Evolutionary conservation across 1,140 invertebrate species (phyloP).

Genomic region (Hycleus cichorii): DNA sequence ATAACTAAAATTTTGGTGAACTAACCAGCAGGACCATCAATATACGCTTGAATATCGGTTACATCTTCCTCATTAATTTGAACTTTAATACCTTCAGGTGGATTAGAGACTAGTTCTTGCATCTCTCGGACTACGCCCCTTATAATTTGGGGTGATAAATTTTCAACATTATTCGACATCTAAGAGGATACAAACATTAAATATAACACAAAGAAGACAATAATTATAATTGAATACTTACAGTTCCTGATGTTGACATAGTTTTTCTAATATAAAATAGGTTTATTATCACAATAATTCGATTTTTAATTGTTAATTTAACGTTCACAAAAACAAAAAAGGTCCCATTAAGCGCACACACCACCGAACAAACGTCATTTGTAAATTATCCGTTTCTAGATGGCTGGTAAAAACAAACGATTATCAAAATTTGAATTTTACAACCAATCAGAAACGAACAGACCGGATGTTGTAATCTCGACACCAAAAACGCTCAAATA

Average conservation of each 20-base stretch:
- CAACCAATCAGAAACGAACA: constrained; percentile 20
- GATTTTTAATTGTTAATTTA: no score
- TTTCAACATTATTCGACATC: constrained; percentile 89
- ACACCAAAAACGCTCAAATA: not conserved
- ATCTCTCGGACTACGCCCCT: constrained; percentile 77
- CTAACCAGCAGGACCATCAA: constrained; percentile 65
- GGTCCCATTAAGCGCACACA: not conserved
- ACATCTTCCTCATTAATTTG: constrained; percentile 84
- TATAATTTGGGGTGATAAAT: constrained; percentile 88
- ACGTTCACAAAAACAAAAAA: not conserved
- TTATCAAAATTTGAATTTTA: constrained; percentile 25
- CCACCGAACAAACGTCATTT: constrained; percentile 18
- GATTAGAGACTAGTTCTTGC: constrained; percentile 63
- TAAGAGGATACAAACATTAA: constrained; percentile 29
- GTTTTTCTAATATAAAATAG: constrained; percentile 1
- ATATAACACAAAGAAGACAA: not conserved
- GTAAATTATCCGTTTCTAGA: no score
- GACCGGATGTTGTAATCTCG: constrained; percentile 8
- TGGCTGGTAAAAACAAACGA: constrained; percentile 13
- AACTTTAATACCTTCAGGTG: constrained; percentile 84
- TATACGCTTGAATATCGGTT: constrained; percentile 85
- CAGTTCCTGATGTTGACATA: constrained; percentile 17
- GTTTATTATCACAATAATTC: not conserved
- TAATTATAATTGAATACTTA: constrained; percentile 6
- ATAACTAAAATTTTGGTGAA: not conserved